Evolutionary conservation across 2,888 invertebrate genomes (phyloP), one percentile per base, ranked within the genome.

Genomic region (Cantharis rufa): DNA sequence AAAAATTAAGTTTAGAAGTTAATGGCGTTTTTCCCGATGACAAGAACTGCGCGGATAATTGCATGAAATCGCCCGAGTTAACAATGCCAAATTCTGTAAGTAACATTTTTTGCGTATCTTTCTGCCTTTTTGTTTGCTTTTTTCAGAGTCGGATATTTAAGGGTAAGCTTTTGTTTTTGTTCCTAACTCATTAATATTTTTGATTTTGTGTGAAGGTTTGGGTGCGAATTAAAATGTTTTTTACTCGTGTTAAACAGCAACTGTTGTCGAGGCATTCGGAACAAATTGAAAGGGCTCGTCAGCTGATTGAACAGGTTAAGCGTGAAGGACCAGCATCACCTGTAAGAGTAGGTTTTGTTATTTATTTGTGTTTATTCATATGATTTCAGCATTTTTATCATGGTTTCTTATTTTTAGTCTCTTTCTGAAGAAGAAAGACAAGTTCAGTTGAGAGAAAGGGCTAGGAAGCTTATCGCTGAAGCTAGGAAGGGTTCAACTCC

Each of bases 381-480:
- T 4, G 64, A 11, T 66, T 66, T 66, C 24, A 66, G 13, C 21
- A 21, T 13, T 66, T 21, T 69, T 69, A 15, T 11, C 21, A 28
- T 64, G 48, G 0, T 11, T 28, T 24, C 66, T 66, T 21, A 28
- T 63, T 66, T 64, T 66, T 73, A 79, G 79, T 32, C 21, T 10
- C 28, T 77, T 91, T 92, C 92, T 75, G 95, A 97, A 87, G 95
- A 96, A 85, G 97, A 97, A 85, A 91, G 97, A 83, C 96, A 97
- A 86, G 93, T 93, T 76, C 93, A 95, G 86, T 88, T 98, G 81
- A 90, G 96, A 9, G 98, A 98, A 87, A 90, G 97, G 86, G 98
- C 98, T 77, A 92, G 97, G 82, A 93, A 94, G 84, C 90, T 98
- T 72, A 97, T 98, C 78, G 96, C 96, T 0, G 96, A 97, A 86